Evolutionary conservation across 2,113 vertebrate genomes (phyloP).

Genomic region (Aix galericulata): DNA sequence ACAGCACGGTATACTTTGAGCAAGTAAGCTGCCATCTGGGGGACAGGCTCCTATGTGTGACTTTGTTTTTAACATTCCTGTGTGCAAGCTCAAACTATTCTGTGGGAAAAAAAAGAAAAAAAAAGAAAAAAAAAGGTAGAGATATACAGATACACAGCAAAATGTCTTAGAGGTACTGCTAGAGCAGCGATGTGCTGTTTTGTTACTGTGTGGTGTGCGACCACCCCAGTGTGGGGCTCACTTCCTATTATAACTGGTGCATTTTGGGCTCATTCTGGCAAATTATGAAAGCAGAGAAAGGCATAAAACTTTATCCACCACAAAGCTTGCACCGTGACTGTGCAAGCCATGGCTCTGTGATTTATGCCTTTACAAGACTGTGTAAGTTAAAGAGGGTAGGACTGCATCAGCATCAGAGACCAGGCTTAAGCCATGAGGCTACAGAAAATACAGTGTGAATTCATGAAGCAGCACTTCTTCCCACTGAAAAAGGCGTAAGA

Average conservation of each 20-base stretch:
- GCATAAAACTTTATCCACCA: not conserved
- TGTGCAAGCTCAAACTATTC: not conserved
- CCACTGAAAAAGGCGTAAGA: not conserved
- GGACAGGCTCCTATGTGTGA: not conserved
- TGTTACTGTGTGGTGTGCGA: not conserved
- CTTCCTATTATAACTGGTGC: not conserved
- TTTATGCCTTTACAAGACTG: not conserved
- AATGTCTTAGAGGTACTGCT: not conserved
- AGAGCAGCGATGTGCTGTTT: not conserved
- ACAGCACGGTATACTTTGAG: not conserved
- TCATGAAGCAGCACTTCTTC: not conserved
- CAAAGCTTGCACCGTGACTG: not conserved
- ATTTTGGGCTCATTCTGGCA: not conserved
- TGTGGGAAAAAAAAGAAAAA: not conserved
- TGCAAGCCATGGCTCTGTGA: rapidly evolving
- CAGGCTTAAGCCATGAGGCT: not conserved
- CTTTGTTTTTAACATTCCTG: not conserved
- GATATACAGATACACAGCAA: not conserved
- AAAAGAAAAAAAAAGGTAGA: not conserved
- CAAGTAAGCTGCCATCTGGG: not conserved
- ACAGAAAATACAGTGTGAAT: not conserved
- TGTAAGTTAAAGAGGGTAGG: not conserved
- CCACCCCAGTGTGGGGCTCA: not conserved
- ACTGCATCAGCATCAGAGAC: not conserved
- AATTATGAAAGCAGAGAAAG: not conserved